Conservation (phyloP, 1,140 invertebrate genomes). For the Temnothorax nylanderi region DNA sequence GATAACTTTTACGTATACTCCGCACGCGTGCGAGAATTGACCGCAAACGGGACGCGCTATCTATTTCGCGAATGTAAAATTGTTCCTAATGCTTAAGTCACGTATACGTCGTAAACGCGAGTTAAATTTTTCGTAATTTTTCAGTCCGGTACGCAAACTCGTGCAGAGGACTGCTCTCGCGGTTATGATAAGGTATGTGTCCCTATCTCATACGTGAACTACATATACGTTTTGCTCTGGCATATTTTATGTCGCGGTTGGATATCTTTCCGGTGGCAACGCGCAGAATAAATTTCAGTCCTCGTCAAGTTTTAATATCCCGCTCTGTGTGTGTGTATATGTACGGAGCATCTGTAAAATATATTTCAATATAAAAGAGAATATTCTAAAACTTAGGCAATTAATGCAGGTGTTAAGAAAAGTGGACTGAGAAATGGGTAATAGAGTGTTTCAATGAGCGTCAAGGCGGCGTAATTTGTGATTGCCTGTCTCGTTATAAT, state of each 20-base stretch:
- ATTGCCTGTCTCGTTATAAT: neutral
- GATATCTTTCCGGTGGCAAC: constrained; percentile 30
- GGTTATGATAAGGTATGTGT: constrained; percentile 38
- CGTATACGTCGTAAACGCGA: neutral
- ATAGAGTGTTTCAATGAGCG: neutral
- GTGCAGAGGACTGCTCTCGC: neutral
- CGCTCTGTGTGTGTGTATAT: neutral
- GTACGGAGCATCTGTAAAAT: neutral
- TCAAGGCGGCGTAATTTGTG: neutral
- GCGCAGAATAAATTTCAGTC: constrained; percentile 31
- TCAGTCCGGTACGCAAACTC: neutral
- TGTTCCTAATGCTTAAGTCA: neutral
- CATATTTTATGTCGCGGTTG: constrained; percentile 30
- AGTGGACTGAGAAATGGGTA: neutral
- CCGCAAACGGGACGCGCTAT: neutral
- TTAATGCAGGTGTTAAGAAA: neutral
- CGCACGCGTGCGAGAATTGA: neutral
- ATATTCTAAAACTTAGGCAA: neutral
- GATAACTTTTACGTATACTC: neutral
- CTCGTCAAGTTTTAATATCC: constrained; percentile 51
- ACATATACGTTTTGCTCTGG: constrained; percentile 23
- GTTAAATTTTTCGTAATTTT: constrained; percentile 49
- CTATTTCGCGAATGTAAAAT: neutral
- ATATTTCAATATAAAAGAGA: constrained; percentile 6
- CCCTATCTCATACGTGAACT: constrained; percentile 20